phyloP scores from a whole-genome alignment of 2,797 vertebrate species.

The Aplochiton taeniatus region DNA sequence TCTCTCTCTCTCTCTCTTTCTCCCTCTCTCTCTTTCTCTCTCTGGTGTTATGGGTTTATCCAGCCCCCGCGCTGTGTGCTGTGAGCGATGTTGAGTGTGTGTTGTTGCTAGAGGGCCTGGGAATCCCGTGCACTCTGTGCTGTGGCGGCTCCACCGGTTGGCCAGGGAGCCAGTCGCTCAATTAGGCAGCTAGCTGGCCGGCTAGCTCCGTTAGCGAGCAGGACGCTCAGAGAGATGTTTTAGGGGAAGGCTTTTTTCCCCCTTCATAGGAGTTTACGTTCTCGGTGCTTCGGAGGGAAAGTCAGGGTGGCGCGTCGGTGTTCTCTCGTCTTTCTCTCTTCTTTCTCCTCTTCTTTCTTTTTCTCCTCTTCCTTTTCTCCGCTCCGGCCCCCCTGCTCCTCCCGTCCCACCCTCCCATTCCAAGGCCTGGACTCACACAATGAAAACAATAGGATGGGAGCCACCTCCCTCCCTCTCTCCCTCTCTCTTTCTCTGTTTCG shows the following conservation, averaged over 20 bases:
- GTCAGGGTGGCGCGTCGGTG: not conserved
- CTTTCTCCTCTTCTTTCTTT: not conserved
- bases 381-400: slow-evolving; percentile 9
- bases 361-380: slow-evolving; percentile 14
- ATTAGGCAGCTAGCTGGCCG: too few relatives aligned
- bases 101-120: too few relatives aligned
- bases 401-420: slow-evolving; percentile 32
- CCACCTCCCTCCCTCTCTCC: slow-evolving; percentile 26
- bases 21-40: not conserved
- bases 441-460: slow-evolving; percentile 74
- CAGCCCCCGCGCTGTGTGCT: not conserved
- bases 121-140: too few relatives aligned
- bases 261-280: too few relatives aligned
- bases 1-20: not conserved
- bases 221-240: too few relatives aligned
- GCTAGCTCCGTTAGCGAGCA: not conserved
- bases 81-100: not conserved
- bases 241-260: too few relatives aligned
- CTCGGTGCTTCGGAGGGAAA: too few relatives aligned
- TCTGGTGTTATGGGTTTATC: not conserved
- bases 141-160: too few relatives aligned
- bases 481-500: slow-evolving; percentile 24
- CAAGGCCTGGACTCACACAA: slow-evolving; percentile 71
- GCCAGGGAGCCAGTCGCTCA: too few relatives aligned
- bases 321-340: not conserved